Evolutionary conservation across 2,797 vertebrate genomes (phyloP).

Genomic region (Pangasius mekongensis): DNA sequence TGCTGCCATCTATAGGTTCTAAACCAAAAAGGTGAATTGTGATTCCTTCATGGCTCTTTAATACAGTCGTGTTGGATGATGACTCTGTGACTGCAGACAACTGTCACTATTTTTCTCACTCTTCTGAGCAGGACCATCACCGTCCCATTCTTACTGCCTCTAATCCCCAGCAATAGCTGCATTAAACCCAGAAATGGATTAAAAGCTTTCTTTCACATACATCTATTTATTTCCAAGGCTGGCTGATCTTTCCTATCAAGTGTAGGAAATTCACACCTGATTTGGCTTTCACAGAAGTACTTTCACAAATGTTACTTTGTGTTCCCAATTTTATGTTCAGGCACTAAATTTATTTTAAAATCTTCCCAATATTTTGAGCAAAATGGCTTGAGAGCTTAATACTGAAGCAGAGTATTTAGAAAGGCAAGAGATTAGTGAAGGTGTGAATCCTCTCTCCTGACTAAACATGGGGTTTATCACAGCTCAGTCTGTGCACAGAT

Average conservation of each 20-base stretch:
- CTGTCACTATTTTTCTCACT: neutral
- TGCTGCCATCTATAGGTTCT: slow-evolving; percentile 23
- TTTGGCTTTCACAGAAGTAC: neutral
- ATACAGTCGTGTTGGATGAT: neutral
- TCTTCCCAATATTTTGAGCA: neutral
- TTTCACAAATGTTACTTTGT: neutral
- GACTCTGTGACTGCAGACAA: neutral
- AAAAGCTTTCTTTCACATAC: neutral
- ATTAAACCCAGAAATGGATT: neutral
- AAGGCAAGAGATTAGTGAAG: slow-evolving; percentile 21
- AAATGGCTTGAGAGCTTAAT: neutral
- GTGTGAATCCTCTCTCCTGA: slow-evolving; percentile 18
- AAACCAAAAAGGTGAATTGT: neutral
- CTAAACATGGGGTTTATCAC: slow-evolving; percentile 3
- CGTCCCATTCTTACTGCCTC: neutral
- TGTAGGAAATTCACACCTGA: neutral
- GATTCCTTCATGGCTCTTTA: neutral
- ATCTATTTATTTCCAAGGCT: neutral
- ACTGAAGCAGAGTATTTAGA: neutral
- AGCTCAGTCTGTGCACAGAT: slow-evolving; percentile 16
- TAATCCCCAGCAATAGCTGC: slow-evolving; percentile 14
- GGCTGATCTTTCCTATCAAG: neutral
- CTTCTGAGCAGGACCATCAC: neutral
- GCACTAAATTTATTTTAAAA: neutral
- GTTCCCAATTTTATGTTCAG: neutral